A percentile compares a stretch with the other conserved stretches of the same genome.
phyloP scores from a whole-genome alignment of 2,113 vertebrate species.

The Scortum barcoo region DNA sequence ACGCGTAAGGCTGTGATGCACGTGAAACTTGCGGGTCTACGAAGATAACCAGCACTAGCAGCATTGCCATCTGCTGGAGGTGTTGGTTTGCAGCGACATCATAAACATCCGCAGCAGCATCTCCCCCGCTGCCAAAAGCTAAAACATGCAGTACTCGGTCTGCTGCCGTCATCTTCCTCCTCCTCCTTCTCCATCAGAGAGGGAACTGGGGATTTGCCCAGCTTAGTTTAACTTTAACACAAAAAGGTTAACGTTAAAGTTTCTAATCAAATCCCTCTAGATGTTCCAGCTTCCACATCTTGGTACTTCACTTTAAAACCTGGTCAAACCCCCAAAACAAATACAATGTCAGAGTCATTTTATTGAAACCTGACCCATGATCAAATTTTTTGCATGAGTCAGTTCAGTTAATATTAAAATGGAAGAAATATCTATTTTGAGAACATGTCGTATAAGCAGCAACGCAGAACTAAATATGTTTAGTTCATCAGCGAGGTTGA shows the following conservation, averaged over 20 bases:
- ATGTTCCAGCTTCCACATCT: neutral
- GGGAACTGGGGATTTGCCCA: neutral
- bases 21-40: neutral
- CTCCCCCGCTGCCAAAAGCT: constrained; percentile 14
- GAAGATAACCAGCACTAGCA: neutral
- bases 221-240: neutral
- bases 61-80: neutral
- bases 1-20: no score
- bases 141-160: neutral
- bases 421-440: constrained; percentile 22
- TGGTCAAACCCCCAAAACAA: neutral
- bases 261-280: neutral
- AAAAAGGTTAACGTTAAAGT: neutral
- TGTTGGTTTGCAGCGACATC: constrained; percentile 17
- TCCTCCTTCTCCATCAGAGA: neutral
- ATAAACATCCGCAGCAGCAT: neutral
- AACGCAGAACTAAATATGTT: constrained; percentile 16
- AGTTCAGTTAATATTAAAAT: constrained; percentile 7
- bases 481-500: constrained; percentile 2
- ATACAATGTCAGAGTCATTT: neutral
- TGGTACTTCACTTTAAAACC: neutral
- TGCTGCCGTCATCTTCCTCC: neutral
- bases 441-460: neutral
- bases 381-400: neutral
- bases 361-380: neutral